These are phyloP conservation scores for Galerucella calmariensis DNA, from an alignment of 2,888 invertebrate genomes.

Conservation along the genomic window DNA sequence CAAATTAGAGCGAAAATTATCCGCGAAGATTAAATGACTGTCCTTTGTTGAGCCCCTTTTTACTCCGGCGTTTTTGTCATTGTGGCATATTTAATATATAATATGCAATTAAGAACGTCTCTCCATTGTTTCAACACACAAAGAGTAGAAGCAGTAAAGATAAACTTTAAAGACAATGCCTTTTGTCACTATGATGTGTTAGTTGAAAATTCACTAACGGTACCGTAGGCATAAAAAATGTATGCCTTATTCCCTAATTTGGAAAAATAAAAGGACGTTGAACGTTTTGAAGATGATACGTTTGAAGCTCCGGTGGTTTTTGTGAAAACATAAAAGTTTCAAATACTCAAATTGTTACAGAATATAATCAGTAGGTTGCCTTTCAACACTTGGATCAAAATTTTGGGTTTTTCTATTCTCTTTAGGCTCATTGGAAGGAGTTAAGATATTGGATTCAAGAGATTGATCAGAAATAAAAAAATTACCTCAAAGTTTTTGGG, in stretches of 20 bases:
- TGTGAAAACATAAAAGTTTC: too few species aligned
- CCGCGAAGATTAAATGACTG: constrained; percentile 43
- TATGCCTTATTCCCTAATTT: constrained; percentile 1
- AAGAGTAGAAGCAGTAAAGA: constrained; percentile 56
- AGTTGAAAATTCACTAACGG: constrained; percentile 52
- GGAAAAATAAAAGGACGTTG: not conserved
- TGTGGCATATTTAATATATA: constrained; percentile 61
- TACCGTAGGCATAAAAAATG: constrained; percentile 10
- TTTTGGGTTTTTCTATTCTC: too few species aligned
- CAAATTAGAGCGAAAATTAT: constrained; percentile 40
- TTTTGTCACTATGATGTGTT: constrained; percentile 56
- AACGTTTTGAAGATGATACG: not conserved
- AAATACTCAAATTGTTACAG: too few species aligned
- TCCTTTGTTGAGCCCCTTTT: constrained; percentile 50
- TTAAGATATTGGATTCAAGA: too few species aligned
- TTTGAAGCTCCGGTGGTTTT: not conserved
- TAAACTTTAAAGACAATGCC: constrained; percentile 60
- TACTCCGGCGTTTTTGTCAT: constrained; percentile 51
- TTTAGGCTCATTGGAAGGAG: too few species aligned
- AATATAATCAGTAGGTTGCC: too few species aligned
- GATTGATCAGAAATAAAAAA: too few species aligned
- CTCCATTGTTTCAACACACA: constrained; percentile 55
- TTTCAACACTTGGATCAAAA: too few species aligned
- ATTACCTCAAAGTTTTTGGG: too few species aligned
- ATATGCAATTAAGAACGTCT: constrained; percentile 60